phyloP scores from a whole-genome alignment of 2,113 vertebrate species.

The Sylvicapra grimmia region DNA sequence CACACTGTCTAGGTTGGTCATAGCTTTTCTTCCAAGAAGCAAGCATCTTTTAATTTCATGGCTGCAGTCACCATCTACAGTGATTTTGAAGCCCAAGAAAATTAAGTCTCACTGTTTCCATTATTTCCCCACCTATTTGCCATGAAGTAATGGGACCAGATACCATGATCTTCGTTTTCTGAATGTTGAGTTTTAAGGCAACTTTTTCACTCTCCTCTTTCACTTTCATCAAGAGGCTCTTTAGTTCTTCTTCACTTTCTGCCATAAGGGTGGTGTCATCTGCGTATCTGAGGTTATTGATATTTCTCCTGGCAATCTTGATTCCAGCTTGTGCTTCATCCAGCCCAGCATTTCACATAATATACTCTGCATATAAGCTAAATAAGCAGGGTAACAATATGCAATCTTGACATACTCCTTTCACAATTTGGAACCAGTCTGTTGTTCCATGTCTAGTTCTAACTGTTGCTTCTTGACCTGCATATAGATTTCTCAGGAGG shows the following conservation, averaged over 20 bases:
- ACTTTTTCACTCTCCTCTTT: not conserved
- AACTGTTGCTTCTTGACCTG: not conserved
- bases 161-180: not conserved
- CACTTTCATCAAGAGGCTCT: not conserved
- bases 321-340: not conserved
- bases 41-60: not conserved
- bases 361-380: not conserved
- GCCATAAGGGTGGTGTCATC: not conserved
- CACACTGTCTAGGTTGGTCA: not conserved
- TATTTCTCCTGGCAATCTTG: not conserved
- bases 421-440: not conserved
- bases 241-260: not conserved
- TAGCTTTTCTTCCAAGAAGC: not conserved
- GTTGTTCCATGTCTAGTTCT: not conserved
- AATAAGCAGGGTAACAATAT: not conserved
- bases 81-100: not conserved
- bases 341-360: not conserved
- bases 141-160: not conserved
- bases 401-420: not conserved
- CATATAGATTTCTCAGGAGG: not conserved
- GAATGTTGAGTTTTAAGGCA: not conserved
- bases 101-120: not conserved
- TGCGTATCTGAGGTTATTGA: not conserved
- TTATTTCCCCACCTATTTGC: not conserved
- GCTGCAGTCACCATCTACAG: not conserved